Evolutionary conservation across 1,140 invertebrate species (phyloP), one percentile per base, ranked within the genome.

Genomic region (Leptinotarsa undecemlineata): DNA sequence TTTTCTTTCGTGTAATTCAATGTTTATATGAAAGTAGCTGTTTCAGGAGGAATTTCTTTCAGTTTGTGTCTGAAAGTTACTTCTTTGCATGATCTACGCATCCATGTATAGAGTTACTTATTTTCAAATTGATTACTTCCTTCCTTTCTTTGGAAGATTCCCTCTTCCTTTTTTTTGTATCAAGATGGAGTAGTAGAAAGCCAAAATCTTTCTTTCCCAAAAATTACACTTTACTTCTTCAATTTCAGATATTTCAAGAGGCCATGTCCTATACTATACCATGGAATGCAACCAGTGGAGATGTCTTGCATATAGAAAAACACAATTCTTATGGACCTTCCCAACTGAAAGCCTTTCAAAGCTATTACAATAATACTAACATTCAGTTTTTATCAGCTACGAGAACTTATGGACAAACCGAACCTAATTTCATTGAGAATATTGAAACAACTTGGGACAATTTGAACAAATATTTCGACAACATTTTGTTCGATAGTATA

Each of bases 361-460:
- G 71, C 14, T 77, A 74, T 76, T 73, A 51, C 15, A 73, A 42
- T 17, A 67, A 66, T 19, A 66, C 42, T 48, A 15, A 72, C 66
- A 48, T 8, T 4, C 63, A 21, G 62, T 63, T 81, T 17, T 69
- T 80, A 48, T 80, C 81, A 0, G 70, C 82, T 3, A 76, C 79
- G 8, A 78, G 77, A 71, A 64, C 26, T 33, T 73, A 66, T 33
- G 76, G 71, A 2, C 48, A 72, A 20, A 68, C 23, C 8, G 68
- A 78, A 61, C 75, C 79, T 62, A 42, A 48, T 51, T 77, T 76
- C 21, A 80, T 78, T 47, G 69, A 78, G 68, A 81, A 80, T 48
- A 69, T 82, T 5, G 68, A 76, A 51, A 80, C 77, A 13, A 79
- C 81, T 13, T 84, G 83, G 83, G 68, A 51, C 19, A 80, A 82